phyloP scores from a whole-genome alignment of 2,888 invertebrate genomes.

The Diploptera punctata region DNA sequence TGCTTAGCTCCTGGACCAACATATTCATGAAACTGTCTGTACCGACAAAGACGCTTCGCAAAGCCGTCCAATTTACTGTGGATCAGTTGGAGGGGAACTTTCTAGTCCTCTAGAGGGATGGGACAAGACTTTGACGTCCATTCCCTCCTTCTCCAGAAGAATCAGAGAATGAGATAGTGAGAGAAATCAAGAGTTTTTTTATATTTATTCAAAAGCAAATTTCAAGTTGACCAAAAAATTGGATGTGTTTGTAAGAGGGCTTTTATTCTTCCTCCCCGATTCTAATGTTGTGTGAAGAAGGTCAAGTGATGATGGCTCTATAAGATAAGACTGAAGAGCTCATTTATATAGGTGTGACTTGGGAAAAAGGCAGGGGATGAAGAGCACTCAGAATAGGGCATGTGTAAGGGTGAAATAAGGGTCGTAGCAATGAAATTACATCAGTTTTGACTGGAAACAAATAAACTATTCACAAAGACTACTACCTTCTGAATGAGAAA shows the following conservation, averaged over 20 bases:
- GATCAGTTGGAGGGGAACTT: conserved; percentile 22
- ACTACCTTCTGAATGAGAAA: no score
- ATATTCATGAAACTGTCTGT: conserved; percentile 18
- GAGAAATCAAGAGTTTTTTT: neutral
- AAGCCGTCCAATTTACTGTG: conserved; percentile 37
- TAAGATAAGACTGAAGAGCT: neutral
- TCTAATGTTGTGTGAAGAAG: neutral
- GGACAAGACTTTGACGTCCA: neutral
- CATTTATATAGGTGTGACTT: neutral
- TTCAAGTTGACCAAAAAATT: conserved; percentile 29
- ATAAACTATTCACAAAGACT: no score
- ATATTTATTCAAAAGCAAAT: conserved; percentile 22
- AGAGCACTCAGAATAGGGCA: no score
- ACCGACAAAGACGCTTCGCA: conserved; percentile 31
- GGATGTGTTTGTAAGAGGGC: conserved; percentile 4
- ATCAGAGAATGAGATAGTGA: neutral
- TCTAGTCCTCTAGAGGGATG: conserved; percentile 21
- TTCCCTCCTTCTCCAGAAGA: no score
- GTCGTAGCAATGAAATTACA: no score
- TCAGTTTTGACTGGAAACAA: no score
- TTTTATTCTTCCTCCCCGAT: neutral
- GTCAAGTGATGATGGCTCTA: neutral
- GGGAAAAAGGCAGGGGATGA: no score
- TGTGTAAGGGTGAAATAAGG: no score
- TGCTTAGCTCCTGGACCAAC: neutral